These are phyloP conservation scores for Phengaris arion DNA, from an alignment of 2,888 invertebrate genomes.

Conservation along the genomic window DNA sequence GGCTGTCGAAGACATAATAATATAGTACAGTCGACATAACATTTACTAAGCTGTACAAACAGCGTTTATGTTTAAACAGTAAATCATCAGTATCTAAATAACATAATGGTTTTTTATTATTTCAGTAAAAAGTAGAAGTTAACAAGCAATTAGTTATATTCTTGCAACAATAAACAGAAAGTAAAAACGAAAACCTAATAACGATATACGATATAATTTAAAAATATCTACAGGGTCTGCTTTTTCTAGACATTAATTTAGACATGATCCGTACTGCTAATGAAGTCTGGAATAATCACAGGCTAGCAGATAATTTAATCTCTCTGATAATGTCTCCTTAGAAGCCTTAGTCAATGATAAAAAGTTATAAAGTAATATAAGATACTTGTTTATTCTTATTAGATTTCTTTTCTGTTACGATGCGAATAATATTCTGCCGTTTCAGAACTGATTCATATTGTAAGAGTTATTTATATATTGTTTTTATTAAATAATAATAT, in stretches of 20 bases:
- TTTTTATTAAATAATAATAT: too few species aligned
- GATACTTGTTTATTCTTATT: not conserved
- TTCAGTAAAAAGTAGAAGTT: too few species aligned
- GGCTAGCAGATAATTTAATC: slow-evolving; percentile 1
- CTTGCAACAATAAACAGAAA: not conserved
- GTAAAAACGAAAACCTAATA: not conserved
- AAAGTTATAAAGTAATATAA: not conserved
- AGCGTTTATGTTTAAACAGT: too few species aligned
- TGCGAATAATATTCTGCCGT: not conserved
- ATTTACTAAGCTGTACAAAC: too few species aligned
- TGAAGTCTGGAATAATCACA: not conserved
- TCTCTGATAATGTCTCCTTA: not conserved
- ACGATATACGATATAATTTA: not conserved
- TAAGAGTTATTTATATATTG: too few species aligned
- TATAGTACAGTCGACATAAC: too few species aligned
- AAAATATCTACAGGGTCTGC: not conserved
- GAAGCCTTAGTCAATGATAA: not conserved
- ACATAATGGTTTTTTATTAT: too few species aligned
- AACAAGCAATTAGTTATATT: not conserved
- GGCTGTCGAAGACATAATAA: too few species aligned
- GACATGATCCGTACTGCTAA: slow-evolving; percentile 2
- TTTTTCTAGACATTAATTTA: not conserved
- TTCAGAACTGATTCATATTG: not conserved
- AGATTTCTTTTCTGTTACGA: not conserved
- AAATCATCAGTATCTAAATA: too few species aligned